phyloP scores from a whole-genome alignment of 2,113 vertebrate species.

The Cephalopholis sonnerati region DNA sequence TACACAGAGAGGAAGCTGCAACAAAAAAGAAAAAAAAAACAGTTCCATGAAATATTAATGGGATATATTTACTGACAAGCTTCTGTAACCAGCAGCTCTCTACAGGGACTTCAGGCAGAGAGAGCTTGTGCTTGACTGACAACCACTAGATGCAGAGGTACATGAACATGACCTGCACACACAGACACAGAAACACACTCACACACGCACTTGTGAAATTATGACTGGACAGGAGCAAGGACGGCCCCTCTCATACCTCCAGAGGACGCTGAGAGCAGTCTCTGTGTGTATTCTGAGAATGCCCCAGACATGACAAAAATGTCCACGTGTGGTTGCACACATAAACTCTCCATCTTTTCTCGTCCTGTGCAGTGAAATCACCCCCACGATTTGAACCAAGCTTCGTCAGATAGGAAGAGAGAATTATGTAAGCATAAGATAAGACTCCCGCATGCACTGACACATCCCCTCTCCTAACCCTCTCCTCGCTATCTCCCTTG shows the following conservation, averaged over 20 bases:
- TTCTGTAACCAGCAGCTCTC: slow-evolving; percentile 71
- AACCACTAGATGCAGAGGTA: slow-evolving; percentile 57
- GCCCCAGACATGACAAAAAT: slow-evolving; percentile 6
- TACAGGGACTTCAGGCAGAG: slow-evolving; percentile 58
- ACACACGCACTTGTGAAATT: slow-evolving; percentile 55
- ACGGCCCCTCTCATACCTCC: slow-evolving; percentile 39
- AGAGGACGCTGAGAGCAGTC: slow-evolving; percentile 30
- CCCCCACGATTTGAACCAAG: slow-evolving; percentile 17
- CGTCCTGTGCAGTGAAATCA: neutral
- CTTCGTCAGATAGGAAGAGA: neutral
- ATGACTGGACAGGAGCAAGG: slow-evolving; percentile 50
- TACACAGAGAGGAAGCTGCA: slow-evolving; percentile 56
- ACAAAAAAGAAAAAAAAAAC: slow-evolving; percentile 62
- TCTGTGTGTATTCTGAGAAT: slow-evolving; percentile 19
- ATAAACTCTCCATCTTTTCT: neutral
- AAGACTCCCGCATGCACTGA: neutral
- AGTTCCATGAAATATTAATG: slow-evolving; percentile 85
- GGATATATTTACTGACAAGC: slow-evolving; percentile 84
- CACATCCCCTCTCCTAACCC: neutral
- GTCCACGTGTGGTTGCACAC: neutral
- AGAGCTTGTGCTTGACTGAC: slow-evolving; percentile 73
- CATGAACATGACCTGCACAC: slow-evolving; percentile 50
- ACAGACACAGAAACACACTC: slow-evolving; percentile 70
- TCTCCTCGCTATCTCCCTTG: slow-evolving; percentile 8
- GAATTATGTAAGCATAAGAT: slow-evolving; percentile 54